phyloP scores from a whole-genome alignment of 2,888 invertebrate genomes.

The Synanthedon andrenaeformis region DNA sequence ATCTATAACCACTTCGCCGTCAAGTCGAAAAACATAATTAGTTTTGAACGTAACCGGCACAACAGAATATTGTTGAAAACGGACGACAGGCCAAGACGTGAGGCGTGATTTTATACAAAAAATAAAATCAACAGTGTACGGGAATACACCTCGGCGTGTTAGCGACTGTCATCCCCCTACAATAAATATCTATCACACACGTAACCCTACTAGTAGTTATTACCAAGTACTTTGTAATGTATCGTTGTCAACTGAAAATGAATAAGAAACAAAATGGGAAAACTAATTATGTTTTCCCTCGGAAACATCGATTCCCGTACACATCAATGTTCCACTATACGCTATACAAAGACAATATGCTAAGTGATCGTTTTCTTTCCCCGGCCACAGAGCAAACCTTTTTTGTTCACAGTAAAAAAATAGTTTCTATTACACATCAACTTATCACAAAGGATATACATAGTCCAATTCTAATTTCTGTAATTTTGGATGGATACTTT shows the following conservation, averaged over 20 bases:
- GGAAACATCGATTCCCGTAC: conserved; percentile 69
- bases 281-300: conserved; percentile 63
- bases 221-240: background rate
- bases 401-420: conserved; percentile 38
- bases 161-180: conserved; percentile 64
- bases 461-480: conserved; percentile 53
- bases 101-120: conserved; percentile 68
- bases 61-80: conserved; percentile 53
- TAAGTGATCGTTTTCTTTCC: conserved; percentile 25
- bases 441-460: conserved; percentile 48
- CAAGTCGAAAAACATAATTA: conserved; percentile 64
- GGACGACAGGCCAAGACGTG: conserved; percentile 70
- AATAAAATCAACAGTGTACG: conserved; percentile 65
- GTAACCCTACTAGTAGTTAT: background rate
- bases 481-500: conserved; percentile 62
- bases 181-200: conserved; percentile 62
- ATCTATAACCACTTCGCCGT: conserved; percentile 44
- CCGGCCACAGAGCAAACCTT: conserved; percentile 49
- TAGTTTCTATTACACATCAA: conserved; percentile 32
- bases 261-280: conserved; percentile 3
- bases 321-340: conserved; percentile 51
- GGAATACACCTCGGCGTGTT: conserved; percentile 57
- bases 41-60: conserved; percentile 44
- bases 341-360: conserved; percentile 14
- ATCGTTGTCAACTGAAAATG: background rate